phyloP scores from a whole-genome alignment of 1,140 invertebrate species.

The Heliconius himera region DNA sequence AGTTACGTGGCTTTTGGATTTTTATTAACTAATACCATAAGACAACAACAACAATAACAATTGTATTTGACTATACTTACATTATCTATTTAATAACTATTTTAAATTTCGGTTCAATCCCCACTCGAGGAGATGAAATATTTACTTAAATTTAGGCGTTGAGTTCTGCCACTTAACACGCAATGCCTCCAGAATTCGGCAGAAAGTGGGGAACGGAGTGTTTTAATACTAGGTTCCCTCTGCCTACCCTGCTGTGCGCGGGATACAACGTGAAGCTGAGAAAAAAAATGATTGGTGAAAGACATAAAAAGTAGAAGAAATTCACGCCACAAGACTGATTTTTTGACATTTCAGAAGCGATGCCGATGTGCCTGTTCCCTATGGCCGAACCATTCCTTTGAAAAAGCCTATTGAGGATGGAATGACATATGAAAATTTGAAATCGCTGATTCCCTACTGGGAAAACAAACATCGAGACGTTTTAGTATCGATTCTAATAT shows the following conservation, averaged over 20 bases:
- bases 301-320: neutral
- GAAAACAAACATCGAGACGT: conserved; percentile 69
- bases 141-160: too few relatives aligned
- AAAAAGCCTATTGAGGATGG: conserved; percentile 42
- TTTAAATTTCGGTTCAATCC: too few relatives aligned
- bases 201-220: too few relatives aligned
- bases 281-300: too few relatives aligned
- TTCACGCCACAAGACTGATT: neutral
- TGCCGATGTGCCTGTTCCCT: conserved; percentile 87
- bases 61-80: neutral
- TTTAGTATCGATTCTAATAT: conserved; percentile 83
- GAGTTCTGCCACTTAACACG: too few relatives aligned
- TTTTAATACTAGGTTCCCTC: too few relatives aligned
- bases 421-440: conserved; percentile 36
- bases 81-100: too few relatives aligned
- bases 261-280: too few relatives aligned
- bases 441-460: conserved; percentile 53
- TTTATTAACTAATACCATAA: neutral
- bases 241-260: too few relatives aligned
- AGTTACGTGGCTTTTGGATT: neutral
- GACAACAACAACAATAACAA: neutral
- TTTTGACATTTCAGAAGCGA: conserved; percentile 77
- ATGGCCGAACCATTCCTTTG: conserved; percentile 82
- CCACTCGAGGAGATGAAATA: too few relatives aligned
- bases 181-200: too few relatives aligned